Evolutionary conservation across 2,797 vertebrate species (phyloP).

Genomic region (Gymnoscopelus braueri): DNA sequence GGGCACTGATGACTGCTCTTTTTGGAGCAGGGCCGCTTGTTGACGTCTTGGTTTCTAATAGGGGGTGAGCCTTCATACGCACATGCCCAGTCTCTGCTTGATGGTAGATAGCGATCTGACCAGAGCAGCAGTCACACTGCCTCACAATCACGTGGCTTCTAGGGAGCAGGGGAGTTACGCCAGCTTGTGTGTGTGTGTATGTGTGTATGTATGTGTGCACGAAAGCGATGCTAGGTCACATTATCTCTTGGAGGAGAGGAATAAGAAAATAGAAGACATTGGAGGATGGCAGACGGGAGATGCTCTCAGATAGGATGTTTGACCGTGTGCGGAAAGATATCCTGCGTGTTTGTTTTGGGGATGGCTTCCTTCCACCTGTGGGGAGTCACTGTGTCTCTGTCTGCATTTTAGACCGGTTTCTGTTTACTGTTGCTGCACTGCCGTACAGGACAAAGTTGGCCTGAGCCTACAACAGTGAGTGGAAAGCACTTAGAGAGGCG

Average conservation of each 20-base stretch:
- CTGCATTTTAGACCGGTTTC: conserved; percentile 33
- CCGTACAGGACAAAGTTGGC: conserved; percentile 42
- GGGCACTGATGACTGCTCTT: conserved; percentile 70
- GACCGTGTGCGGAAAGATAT: conserved; percentile 40
- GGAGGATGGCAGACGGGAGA: conserved; percentile 38
- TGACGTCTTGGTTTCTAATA: conserved; percentile 65
- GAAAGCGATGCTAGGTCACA: conserved; percentile 58
- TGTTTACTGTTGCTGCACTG: conserved; percentile 31
- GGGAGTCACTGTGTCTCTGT: conserved; percentile 15
- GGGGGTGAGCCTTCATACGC: conserved; percentile 50
- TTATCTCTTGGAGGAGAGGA: conserved; percentile 45
- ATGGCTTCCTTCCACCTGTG: conserved; percentile 25
- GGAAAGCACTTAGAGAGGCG: conserved; percentile 26
- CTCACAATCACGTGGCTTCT: conserved; percentile 53
- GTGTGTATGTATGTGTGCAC: conserved; percentile 43
- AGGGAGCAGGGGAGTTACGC: conserved; percentile 54
- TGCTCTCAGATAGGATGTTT: conserved; percentile 45
- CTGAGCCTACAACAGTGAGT: conserved; percentile 26
- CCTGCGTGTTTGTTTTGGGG: conserved; percentile 23
- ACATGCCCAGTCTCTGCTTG: conserved; percentile 61
- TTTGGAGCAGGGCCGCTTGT: conserved; percentile 63
- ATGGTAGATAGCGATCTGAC: conserved; percentile 60
- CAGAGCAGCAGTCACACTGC: conserved; percentile 57
- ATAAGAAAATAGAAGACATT: conserved; percentile 21
- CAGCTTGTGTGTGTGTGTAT: conserved; percentile 55